Conservation (phyloP, 2,113 vertebrate genomes). For the Thamnophis sirtalis region DNA sequence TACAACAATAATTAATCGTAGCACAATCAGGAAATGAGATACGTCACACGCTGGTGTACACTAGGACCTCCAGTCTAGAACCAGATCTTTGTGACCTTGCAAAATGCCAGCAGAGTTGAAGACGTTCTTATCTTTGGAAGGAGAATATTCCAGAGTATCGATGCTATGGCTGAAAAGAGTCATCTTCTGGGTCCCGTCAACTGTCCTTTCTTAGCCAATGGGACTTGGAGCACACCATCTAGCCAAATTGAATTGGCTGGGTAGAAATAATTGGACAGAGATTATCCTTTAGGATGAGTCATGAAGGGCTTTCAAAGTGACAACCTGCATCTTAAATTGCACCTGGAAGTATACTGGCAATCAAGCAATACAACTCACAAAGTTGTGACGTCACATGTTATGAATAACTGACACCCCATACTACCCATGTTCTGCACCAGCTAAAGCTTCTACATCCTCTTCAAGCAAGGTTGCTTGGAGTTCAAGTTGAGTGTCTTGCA, state of each 20-base stretch:
- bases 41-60: not conserved
- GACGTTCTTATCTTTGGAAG: not conserved
- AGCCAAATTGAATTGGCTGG: not conserved
- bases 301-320: not conserved
- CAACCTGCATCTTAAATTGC: not conserved
- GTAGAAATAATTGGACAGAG: not conserved
- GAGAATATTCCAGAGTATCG: not conserved
- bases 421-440: not conserved
- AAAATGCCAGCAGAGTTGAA: not conserved
- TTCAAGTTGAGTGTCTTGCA: not conserved
- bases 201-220: not conserved
- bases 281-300: not conserved
- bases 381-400: not conserved
- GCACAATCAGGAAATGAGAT: not conserved
- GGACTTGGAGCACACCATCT: not conserved
- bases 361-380: not conserved
- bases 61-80: not conserved
- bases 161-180: not conserved
- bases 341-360: not conserved
- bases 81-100: not conserved
- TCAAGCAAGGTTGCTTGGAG: not conserved
- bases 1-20: not conserved
- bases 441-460: not conserved
- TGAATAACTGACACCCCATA: not conserved
- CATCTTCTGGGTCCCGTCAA: not conserved